These are phyloP conservation scores for Acleris holmiana DNA, from an alignment of 2,888 invertebrate genomes.

Conservation along the genomic window DNA sequence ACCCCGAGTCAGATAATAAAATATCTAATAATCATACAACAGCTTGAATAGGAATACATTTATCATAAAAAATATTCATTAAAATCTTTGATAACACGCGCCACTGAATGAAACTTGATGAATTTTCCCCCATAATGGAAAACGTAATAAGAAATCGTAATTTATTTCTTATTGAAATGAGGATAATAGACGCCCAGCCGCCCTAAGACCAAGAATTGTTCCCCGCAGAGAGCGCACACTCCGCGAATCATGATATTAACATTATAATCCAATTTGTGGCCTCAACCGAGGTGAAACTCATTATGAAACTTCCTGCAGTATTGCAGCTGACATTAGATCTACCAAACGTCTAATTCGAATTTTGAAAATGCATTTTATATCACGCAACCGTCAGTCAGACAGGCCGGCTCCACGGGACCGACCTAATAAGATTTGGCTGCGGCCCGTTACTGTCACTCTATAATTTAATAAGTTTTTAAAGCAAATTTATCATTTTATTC, in stretches of 20 bases:
- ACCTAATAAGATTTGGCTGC: slow-evolving; percentile 62
- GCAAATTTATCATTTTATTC: slow-evolving; percentile 26
- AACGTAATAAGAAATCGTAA: slow-evolving; percentile 83
- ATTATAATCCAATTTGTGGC: slow-evolving; percentile 81
- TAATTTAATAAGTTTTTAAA: slow-evolving; percentile 59
- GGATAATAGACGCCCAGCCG: slow-evolving; percentile 76
- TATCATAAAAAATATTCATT: slow-evolving; percentile 62
- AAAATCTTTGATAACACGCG: slow-evolving; percentile 66
- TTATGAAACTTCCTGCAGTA: slow-evolving; percentile 77
- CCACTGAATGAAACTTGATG: slow-evolving; percentile 75
- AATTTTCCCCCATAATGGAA: slow-evolving; percentile 77
- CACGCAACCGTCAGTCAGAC: slow-evolving; percentile 53
- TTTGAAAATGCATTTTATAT: slow-evolving; percentile 69
- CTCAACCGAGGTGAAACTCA: slow-evolving; percentile 74
- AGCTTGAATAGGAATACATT: slow-evolving; percentile 39
- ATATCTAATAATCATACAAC: slow-evolving; percentile 32
- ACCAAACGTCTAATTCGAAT: slow-evolving; percentile 52
- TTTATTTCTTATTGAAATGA: slow-evolving; percentile 84
- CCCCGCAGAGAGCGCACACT: slow-evolving; percentile 60
- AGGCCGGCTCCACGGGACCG: slow-evolving; percentile 51
- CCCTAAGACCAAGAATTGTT: slow-evolving; percentile 71
- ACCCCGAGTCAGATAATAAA: slow-evolving; percentile 14
- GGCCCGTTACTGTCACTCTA: slow-evolving; percentile 63
- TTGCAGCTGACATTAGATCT: slow-evolving; percentile 71
- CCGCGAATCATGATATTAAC: slow-evolving; percentile 75